Percentiles rank a stretch among this genome's conserved stretches.
Conservation (phyloP, 2,888 invertebrate genomes). For the Drosophila birchii region DNA sequence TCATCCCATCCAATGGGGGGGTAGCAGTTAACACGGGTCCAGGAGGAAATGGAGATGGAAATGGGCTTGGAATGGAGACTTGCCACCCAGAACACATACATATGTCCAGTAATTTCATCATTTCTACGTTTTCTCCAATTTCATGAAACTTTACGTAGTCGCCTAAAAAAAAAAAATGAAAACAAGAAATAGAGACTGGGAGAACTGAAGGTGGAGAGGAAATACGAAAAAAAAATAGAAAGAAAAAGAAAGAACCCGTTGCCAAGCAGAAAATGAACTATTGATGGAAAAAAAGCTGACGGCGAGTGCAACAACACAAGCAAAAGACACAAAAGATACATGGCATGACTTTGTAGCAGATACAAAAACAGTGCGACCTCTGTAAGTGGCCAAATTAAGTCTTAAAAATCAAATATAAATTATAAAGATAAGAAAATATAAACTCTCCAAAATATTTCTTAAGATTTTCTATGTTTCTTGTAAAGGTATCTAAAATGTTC, state of each 20-base stretch:
- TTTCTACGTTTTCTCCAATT: conserved; percentile 73
- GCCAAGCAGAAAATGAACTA: conserved; percentile 78
- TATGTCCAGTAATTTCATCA: conserved; percentile 78
- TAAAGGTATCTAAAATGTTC: background rate
- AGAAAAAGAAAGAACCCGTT: conserved; percentile 63
- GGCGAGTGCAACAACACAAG: conserved; percentile 71
- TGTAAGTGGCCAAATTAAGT: background rate
- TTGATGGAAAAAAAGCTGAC: conserved; percentile 72
- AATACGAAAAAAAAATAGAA: conserved; percentile 11
- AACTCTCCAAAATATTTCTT: background rate
- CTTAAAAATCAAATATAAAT: background rate
- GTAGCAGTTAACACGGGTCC: conserved; percentile 3
- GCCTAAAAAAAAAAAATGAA: conserved; percentile 27
- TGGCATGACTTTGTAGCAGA: conserved; percentile 62
- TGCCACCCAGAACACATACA: conserved; percentile 37
- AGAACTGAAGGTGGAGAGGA: conserved; percentile 2
- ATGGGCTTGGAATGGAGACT: conserved; percentile 15
- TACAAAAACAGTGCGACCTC: conserved; percentile 11
- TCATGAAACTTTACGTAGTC: conserved; percentile 67
- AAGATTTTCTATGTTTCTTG: background rate
- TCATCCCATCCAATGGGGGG: conserved; percentile 8
- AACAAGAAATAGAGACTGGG: conserved; percentile 34
- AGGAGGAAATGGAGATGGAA: conserved; percentile 9
- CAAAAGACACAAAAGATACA: conserved; percentile 63
- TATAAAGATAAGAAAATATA: too few relatives aligned